Evolutionary conservation across 2,113 vertebrate species (phyloP).

Genomic region (Corydoras maculifer): DNA sequence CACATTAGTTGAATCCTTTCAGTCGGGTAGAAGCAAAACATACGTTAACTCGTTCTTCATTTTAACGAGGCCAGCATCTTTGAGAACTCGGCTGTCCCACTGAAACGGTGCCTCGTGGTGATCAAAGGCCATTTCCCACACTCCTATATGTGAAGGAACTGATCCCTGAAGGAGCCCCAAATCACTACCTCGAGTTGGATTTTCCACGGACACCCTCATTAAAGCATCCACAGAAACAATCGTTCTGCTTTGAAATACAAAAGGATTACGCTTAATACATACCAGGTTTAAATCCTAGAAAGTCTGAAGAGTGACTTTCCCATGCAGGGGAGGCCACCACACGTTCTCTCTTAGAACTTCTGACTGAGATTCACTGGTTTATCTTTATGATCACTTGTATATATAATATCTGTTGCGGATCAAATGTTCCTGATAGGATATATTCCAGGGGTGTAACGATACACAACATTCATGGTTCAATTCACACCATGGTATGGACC

Average conservation of each 20-base stretch:
- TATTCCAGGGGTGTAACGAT: too few species aligned
- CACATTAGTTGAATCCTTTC: too few species aligned
- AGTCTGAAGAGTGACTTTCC: constrained; percentile 13
- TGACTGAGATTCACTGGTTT: not conserved
- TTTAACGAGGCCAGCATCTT: not conserved
- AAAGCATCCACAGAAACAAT: constrained; percentile 9
- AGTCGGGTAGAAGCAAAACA: too few species aligned
- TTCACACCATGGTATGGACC: too few species aligned
- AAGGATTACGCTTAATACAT: constrained; percentile 3
- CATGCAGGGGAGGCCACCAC: not conserved
- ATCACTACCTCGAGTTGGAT: constrained; percentile 1
- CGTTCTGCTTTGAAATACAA: constrained; percentile 3
- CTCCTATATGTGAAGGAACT: constrained; percentile 7
- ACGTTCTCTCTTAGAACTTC: not conserved
- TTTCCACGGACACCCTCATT: not conserved
- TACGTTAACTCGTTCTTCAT: too few species aligned
- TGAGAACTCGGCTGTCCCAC: constrained; percentile 33
- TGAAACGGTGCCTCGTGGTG: constrained; percentile 23
- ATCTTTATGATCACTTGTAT: not conserved
- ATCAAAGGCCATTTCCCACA: constrained; percentile 41
- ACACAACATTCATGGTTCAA: too few species aligned
- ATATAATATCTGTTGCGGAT: too few species aligned
- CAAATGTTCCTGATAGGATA: too few species aligned
- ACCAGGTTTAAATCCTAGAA: not conserved
- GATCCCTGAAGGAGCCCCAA: constrained; percentile 24